Percentiles rank a stretch among this genome's conserved stretches.
These are phyloP conservation scores for Phocides pigmalion DNA, from an alignment of 1,140 invertebrate species.

Conservation along the genomic window DNA sequence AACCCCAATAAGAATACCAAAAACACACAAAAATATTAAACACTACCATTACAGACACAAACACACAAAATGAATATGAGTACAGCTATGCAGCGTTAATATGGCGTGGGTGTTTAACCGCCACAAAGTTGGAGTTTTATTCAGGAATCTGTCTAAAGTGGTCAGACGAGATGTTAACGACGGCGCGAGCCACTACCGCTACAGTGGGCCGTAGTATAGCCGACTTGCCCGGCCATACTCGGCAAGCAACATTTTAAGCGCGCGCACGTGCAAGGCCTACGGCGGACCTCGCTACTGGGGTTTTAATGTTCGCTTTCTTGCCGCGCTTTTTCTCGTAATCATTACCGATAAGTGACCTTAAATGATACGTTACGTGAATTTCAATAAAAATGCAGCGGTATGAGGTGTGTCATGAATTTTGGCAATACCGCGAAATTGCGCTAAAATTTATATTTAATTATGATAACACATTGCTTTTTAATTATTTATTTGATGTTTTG, in stretches of 20 bases:
- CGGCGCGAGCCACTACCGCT: conserved; percentile 43
- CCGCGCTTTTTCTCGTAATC: conserved; percentile 48
- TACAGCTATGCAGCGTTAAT: conserved; percentile 33
- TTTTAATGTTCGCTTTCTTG: conserved; percentile 59
- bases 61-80: conserved; percentile 35
- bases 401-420: background rate
- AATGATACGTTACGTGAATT: conserved; percentile 20
- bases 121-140: conserved; percentile 41
- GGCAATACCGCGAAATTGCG: too few species aligned
- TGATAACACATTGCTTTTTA: too few species aligned
- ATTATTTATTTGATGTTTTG: too few species aligned
- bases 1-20: conserved; percentile 28
- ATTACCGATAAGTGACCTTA: conserved; percentile 37
- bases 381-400: background rate
- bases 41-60: conserved; percentile 9
- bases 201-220: conserved; percentile 20
- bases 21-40: conserved; percentile 20
- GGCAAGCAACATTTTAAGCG: conserved; percentile 47
- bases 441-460: too few species aligned
- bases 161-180: conserved; percentile 59
- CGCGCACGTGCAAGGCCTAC: conserved; percentile 66
- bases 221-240: conserved; percentile 40
- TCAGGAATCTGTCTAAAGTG: conserved; percentile 59
- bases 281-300: conserved; percentile 68
- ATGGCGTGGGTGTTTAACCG: conserved; percentile 36